phyloP scores from a whole-genome alignment of 1,140 invertebrate genomes.

The Bombus waltoni region DNA sequence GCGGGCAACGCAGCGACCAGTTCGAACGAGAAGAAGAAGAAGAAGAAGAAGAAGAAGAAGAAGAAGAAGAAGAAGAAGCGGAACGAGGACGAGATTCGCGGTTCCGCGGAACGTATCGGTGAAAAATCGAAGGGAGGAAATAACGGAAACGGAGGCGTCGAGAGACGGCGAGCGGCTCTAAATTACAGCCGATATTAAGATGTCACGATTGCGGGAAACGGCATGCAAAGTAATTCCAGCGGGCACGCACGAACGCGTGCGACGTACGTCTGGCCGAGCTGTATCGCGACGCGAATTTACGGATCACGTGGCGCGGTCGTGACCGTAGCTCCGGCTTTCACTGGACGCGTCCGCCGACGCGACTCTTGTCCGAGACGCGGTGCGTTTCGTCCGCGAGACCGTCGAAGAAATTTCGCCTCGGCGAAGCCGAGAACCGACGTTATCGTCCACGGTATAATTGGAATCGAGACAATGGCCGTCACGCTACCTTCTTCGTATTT shows the following conservation, averaged over 20 bases:
- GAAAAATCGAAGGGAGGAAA: neutral
- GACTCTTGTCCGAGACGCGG: neutral
- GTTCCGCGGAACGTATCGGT: neutral
- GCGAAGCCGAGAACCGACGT: neutral
- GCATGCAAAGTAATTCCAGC: constrained; percentile 71
- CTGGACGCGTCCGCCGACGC: neutral
- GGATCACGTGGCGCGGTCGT: neutral
- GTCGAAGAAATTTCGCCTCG: neutral
- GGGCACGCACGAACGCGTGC: constrained; percentile 42
- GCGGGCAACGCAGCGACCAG: too few relatives aligned
- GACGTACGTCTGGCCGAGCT: neutral
- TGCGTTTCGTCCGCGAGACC: neutral
- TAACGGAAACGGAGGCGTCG: constrained; percentile 43
- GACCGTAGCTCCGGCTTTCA: neutral
- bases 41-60: neutral
- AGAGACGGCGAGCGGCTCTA: constrained; percentile 60
- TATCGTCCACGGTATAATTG: neutral
- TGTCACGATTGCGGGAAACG: constrained; percentile 79
- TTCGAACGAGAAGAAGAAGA: neutral
- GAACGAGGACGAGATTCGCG: constrained; percentile 10
- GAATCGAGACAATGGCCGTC: neutral
- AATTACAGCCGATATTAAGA: constrained; percentile 80
- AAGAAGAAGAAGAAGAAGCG: neutral
- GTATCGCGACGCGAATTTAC: constrained; percentile 49
- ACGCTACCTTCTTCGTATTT: neutral